Conservation (phyloP, 2,888 invertebrate species). For the Zeuzera pyrina region DNA sequence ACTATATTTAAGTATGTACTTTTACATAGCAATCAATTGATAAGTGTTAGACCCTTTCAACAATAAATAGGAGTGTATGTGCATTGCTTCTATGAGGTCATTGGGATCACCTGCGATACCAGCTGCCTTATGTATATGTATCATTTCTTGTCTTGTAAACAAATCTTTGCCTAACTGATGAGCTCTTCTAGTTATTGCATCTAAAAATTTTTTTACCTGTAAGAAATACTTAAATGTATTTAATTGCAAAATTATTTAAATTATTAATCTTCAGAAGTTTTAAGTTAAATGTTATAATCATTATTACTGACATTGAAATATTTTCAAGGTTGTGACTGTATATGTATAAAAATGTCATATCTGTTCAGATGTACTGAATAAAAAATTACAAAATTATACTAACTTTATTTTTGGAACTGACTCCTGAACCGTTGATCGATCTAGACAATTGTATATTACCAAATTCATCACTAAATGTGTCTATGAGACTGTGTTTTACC, state of each 20-base stretch:
- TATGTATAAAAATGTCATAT: no score
- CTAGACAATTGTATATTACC: slow-evolving; percentile 75
- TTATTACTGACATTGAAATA: no score
- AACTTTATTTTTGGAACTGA: slow-evolving; percentile 79
- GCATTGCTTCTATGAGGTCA: slow-evolving; percentile 83
- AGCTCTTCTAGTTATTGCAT: slow-evolving; percentile 77
- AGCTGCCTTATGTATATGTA: slow-evolving; percentile 77
- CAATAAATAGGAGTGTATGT: slow-evolving; percentile 88
- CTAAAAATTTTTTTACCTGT: slow-evolving; percentile 81
- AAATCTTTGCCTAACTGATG: slow-evolving; percentile 78
- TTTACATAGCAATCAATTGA: slow-evolving; percentile 63
- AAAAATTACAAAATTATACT: slow-evolving; percentile 13
- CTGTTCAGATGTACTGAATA: neutral
- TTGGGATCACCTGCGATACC: slow-evolving; percentile 79
- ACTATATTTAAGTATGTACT: neutral
- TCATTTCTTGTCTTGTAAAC: slow-evolving; percentile 84
- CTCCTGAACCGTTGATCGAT: slow-evolving; percentile 82
- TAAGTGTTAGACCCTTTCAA: slow-evolving; percentile 85
- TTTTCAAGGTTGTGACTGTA: no score
- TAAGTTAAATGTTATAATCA: no score
- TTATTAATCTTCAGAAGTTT: slow-evolving; percentile 1
- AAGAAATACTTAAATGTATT: no score
- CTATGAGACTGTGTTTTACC: slow-evolving; percentile 84
- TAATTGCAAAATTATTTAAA: neutral
- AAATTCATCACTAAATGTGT: slow-evolving; percentile 82